Base-by-base conservation (phyloP, 2,797 vertebrate species). In the Pangasius mekongensis region DNA sequence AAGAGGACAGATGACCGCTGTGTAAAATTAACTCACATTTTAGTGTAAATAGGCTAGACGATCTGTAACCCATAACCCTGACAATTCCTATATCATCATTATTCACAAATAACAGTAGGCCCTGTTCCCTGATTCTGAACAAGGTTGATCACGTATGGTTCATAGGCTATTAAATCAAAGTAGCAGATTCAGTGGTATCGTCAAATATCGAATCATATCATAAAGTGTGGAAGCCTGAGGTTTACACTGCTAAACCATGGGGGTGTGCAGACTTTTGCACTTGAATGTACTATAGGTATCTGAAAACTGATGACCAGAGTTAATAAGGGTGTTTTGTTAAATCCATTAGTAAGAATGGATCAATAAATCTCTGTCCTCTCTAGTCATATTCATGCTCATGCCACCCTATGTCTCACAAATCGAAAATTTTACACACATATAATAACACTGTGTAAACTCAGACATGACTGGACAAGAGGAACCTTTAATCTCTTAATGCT, bases 201-300 rank as follows among this genome's bases (percentile, higher is more conserved):
- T 47, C 39, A 73, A 74, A 49, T 71, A 39, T 36, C 13, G 14
- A 73, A 43, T 47, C 3, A 27, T 49, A 13, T 74, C 43, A 18
- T 39, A 39, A 22, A 36, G 20, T 73, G 69, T 11, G 20, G 22
- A 73, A 10, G 36, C 36, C 69, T 71, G 71, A 24, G 8, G 36
- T 22, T 43, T 16, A 73, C 20, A 10, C 43, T 47, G 6, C 24
- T 49, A 8, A 49, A 77, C 74, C 24, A 30, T 52, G 27, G 74
- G 74, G 52, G 77, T 22, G 77, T 80, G 77, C 30, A 56, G 20
- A 80, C 52, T 36, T 80, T 80, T 80, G 77, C 77, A 36, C 30
- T 80, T 56, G 30, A 58, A 24, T 80, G 30, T 80, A 47, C 47
- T 47, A 9, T 47, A 33, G 27, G 20, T 36, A 13, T 80, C 30